A percentile compares a stretch with the other conserved stretches of the same genome.
These are phyloP conservation scores for Ashinkailepas kermadecensis DNA, from an alignment of 2,888 invertebrate species.

Conservation along the genomic window DNA sequence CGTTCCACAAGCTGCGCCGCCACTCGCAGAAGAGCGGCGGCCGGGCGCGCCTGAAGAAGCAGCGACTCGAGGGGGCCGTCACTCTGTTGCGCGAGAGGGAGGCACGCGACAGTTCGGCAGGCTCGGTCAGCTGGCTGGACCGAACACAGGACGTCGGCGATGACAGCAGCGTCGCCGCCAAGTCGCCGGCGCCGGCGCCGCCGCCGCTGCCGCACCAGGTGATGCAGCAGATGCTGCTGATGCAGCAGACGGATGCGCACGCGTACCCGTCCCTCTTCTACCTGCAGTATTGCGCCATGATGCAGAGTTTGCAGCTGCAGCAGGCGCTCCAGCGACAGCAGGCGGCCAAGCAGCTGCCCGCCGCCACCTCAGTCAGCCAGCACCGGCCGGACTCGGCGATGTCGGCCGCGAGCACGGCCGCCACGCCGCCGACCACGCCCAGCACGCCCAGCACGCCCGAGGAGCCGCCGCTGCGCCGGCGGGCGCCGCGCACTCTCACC, in stretches of 20 bases:
- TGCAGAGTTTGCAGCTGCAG: constrained; percentile 22
- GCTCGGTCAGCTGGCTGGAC: not conserved
- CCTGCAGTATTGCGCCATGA: constrained; percentile 21
- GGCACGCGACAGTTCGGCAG: not conserved
- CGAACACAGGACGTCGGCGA: not conserved
- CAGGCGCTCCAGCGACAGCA: constrained; percentile 5
- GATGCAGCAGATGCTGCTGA: constrained; percentile 11
- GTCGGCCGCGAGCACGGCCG: too few relatives aligned
- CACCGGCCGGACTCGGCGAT: not conserved
- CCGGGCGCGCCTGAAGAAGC: not conserved
- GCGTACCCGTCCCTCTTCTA: constrained; percentile 10
- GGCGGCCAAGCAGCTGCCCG: not conserved
- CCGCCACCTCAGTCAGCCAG: not conserved
- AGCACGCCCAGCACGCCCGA: not conserved
- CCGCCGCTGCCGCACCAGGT: not conserved
- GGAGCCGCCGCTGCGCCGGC: constrained; percentile 33
- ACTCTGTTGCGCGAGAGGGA: not conserved
- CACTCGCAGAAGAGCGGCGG: not conserved
- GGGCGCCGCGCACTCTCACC: constrained; percentile 44
- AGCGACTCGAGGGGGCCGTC: constrained; percentile 18
- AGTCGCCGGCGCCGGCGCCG: not conserved
- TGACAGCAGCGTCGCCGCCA: not conserved
- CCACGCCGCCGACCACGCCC: not conserved
- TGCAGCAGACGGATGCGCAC: not conserved
- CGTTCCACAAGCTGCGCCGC: constrained; percentile 2